Evolutionary conservation across 1,140 invertebrate genomes (phyloP).

Genomic region (Notospermus geniculatus): DNA sequence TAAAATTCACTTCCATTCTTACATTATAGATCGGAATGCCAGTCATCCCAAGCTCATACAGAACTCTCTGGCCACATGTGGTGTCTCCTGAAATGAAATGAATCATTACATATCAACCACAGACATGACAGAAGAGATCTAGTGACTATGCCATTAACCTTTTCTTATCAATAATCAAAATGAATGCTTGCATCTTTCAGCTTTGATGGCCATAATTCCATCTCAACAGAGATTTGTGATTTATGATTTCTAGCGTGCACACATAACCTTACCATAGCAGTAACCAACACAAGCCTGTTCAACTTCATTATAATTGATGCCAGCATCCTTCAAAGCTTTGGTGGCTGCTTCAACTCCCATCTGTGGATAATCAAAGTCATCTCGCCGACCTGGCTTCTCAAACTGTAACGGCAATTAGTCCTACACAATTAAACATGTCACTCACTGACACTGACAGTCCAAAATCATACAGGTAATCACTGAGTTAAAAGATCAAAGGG

Average conservation of each 20-base stretch:
- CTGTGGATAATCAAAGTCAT: constrained; percentile 87
- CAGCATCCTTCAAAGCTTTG: constrained; percentile 84
- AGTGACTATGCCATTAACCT: no score
- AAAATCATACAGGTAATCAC: no score
- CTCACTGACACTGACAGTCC: no score
- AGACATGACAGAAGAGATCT: not conserved
- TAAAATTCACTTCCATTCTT: constrained; percentile 28
- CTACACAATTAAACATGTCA: no score
- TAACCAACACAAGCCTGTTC: constrained; percentile 91
- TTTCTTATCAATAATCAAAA: no score
- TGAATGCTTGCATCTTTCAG: no score
- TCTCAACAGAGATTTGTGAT: no score
- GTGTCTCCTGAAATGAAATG: constrained; percentile 72
- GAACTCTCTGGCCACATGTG: constrained; percentile 87
- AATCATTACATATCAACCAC: not conserved
- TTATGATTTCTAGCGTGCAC: no score
- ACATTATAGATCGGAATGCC: constrained; percentile 97
- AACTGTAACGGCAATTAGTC: constrained; percentile 67
- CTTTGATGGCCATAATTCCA: no score
- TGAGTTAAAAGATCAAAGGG: no score
- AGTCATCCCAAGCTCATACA: constrained; percentile 93
- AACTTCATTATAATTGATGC: constrained; percentile 74
- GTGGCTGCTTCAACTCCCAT: constrained; percentile 88
- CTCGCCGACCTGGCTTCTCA: constrained; percentile 80
- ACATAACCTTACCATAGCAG: constrained; percentile 85